These are phyloP conservation scores for Polydrusus cervinus DNA, from an alignment of 2,888 invertebrate species.

Conservation along the genomic window DNA sequence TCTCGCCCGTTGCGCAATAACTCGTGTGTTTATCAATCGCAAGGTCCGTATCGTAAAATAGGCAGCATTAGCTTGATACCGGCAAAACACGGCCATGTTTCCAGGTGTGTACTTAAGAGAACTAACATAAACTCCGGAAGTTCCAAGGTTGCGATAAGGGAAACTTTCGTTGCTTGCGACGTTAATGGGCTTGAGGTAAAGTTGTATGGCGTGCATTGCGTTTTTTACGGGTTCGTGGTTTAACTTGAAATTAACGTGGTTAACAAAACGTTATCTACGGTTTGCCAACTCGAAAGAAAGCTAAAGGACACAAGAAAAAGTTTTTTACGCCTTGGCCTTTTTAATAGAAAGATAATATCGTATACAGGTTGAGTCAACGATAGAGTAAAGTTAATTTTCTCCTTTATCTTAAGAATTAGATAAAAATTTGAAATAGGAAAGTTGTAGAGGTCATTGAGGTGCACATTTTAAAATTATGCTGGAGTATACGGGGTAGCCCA, in stretches of 20 bases:
- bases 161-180: slow-evolving; percentile 17
- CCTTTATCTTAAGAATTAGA: too few species aligned
- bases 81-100: slow-evolving; percentile 6
- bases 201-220: slow-evolving; percentile 8
- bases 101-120: background rate
- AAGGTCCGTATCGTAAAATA: slow-evolving; percentile 18
- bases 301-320: too few species aligned
- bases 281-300: too few species aligned
- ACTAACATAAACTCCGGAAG: slow-evolving; percentile 20
- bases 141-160: slow-evolving; percentile 21
- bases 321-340: too few species aligned
- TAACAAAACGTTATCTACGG: background rate
- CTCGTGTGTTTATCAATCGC: slow-evolving; percentile 5
- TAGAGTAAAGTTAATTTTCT: too few species aligned
- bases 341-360: too few species aligned
- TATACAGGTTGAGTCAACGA: too few species aligned
- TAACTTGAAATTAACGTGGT: background rate
- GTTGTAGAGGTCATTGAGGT: too few species aligned
- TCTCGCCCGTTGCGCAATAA: background rate
- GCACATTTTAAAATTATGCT: too few species aligned
- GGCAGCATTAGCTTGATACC: slow-evolving; percentile 7
- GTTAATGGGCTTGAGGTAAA: slow-evolving; percentile 2
- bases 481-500: too few species aligned
- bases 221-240: slow-evolving; percentile 7
- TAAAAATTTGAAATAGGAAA: too few species aligned